Conservation (phyloP, 2,797 vertebrate species). For the Manis javanica region DNA sequence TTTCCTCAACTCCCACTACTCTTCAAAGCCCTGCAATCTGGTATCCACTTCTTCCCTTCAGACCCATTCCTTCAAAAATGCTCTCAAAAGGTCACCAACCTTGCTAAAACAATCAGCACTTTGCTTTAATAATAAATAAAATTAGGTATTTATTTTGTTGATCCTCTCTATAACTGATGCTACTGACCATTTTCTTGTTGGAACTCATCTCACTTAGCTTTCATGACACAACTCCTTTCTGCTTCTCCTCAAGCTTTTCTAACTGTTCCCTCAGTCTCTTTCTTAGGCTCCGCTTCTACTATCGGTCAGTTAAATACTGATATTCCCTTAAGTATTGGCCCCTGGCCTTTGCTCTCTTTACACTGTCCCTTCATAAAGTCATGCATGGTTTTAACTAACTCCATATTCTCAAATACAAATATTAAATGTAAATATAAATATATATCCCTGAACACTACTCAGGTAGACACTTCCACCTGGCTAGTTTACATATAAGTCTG, state of each 20-base stretch:
- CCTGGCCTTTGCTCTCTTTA: neutral
- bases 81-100: neutral
- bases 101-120: neutral
- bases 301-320: neutral
- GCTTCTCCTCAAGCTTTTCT: neutral
- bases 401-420: slow-evolving; percentile 25
- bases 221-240: neutral
- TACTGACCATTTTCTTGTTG: neutral
- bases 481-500: neutral
- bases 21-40: neutral
- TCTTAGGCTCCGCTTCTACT: neutral
- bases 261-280: neutral
- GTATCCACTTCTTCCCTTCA: neutral
- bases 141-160: neutral
- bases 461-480: neutral
- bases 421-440: neutral
- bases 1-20: neutral
- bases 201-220: neutral
- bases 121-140: too few relatives aligned
- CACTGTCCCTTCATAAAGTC: neutral
- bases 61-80: neutral
- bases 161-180: neutral
- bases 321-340: neutral
- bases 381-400: slow-evolving; percentile 2
- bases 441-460: neutral